Conservation (phyloP, 2,113 vertebrate genomes). For the Paramisgurnus dabryanus region DNA sequence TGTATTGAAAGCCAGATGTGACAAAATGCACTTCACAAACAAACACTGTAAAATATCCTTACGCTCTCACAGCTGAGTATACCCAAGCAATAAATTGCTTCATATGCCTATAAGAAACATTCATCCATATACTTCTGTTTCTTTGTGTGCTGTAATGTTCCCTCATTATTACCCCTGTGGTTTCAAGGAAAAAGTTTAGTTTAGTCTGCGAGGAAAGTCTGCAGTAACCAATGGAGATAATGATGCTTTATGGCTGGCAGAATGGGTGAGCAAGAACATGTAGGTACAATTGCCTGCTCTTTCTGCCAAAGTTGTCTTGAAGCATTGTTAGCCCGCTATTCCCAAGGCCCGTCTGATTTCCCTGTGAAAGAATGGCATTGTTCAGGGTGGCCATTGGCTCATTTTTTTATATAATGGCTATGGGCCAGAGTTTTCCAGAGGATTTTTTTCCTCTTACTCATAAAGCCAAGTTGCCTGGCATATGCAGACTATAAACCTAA, state of each 20-base stretch:
- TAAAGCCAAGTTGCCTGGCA: conserved; percentile 16
- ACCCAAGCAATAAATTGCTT: neutral
- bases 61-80: neutral
- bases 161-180: conserved; percentile 27
- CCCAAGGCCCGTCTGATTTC: conserved; percentile 36
- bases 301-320: conserved; percentile 21
- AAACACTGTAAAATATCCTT: too few relatives aligned
- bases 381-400: conserved; percentile 33
- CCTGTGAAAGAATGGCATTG: conserved; percentile 51
- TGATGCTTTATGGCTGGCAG: conserved; percentile 29
- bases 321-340: conserved; percentile 15
- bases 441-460: conserved; percentile 3
- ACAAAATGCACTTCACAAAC: too few relatives aligned
- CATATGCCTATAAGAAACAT: neutral
- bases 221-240: conserved; percentile 13
- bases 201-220: conserved; percentile 22
- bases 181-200: conserved; percentile 14
- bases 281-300: conserved; percentile 26
- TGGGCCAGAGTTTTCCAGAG: conserved; percentile 28
- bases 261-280: conserved; percentile 12
- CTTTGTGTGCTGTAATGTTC: conserved; percentile 3
- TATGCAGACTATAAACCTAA: neutral
- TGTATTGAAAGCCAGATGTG: too few relatives aligned
- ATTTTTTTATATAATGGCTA: conserved; percentile 42
- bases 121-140: neutral